A percentile compares a stretch with the other conserved stretches of the same genome.
Evolutionary conservation across 2,113 vertebrate genomes (phyloP).

Genomic region (Cebidichthys violaceus): DNA sequence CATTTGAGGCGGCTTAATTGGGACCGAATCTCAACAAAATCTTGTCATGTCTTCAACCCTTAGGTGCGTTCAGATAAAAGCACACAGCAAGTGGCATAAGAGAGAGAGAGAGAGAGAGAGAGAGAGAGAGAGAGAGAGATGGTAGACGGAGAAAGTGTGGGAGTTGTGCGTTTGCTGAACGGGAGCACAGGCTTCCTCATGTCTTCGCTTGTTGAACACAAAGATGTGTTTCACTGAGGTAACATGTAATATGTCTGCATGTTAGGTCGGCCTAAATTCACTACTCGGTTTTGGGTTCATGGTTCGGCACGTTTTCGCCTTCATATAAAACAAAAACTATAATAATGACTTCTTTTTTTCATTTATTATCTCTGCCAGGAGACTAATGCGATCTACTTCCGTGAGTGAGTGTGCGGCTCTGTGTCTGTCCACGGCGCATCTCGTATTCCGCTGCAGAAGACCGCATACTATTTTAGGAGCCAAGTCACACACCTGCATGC

Average conservation of each 20-base stretch:
- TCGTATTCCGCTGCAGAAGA: not conserved
- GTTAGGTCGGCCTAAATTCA: no score
- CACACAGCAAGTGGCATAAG: slow-evolving; percentile 55
- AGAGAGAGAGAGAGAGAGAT: slow-evolving; percentile 5
- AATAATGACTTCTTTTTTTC: no score
- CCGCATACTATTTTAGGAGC: not conserved
- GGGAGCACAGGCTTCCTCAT: slow-evolving; percentile 30
- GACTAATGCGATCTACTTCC: not conserved
- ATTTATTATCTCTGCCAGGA: not conserved
- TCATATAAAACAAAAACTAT: not conserved
- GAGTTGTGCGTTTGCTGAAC: slow-evolving; percentile 32
- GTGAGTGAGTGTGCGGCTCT: not conserved
- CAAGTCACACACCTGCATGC: not conserved
- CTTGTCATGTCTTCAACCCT: slow-evolving; percentile 73
- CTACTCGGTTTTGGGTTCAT: no score
- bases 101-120: slow-evolving; percentile 4
- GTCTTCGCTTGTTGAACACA: slow-evolving; percentile 31
- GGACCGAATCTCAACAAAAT: slow-evolving; percentile 72
- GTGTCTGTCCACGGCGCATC: not conserved
- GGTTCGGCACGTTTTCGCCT: not conserved
- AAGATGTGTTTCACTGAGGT: slow-evolving; percentile 49
- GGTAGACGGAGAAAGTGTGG: slow-evolving; percentile 40
- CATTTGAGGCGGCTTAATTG: slow-evolving; percentile 63
- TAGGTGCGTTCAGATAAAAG: slow-evolving; percentile 73
- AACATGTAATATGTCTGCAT: not conserved